Evolutionary conservation across 2,888 invertebrate species (phyloP).

Genomic region (Caenorhabditis doughertyi): DNA sequence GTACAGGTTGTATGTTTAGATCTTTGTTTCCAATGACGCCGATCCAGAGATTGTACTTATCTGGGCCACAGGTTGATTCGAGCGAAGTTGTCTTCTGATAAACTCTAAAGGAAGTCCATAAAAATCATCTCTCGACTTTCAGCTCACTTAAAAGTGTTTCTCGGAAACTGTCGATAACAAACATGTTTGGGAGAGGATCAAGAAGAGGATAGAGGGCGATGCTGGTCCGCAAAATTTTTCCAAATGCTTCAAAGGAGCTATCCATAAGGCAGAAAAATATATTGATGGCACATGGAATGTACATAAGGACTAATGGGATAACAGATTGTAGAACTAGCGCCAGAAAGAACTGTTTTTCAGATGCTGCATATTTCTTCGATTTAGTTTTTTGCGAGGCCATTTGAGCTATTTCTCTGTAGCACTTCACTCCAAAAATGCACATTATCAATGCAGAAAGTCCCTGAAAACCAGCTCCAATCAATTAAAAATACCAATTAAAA

Average conservation of each 20-base stretch:
- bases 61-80: no score
- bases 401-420: not conserved
- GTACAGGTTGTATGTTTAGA: no score
- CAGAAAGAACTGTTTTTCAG: not conserved
- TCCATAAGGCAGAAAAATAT: not conserved
- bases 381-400: not conserved
- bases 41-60: no score
- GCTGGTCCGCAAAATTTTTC: not conserved
- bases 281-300: not conserved
- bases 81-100: no score
- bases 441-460: not conserved
- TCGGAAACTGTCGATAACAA: not conserved
- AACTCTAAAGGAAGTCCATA: no score
- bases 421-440: not conserved
- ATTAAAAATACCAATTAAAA: not conserved
- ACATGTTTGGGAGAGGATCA: constrained; percentile 10
- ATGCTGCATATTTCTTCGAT: not conserved
- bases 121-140: no score
- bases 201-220: constrained; percentile 10
- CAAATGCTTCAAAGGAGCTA: not conserved
- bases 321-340: constrained; percentile 8
- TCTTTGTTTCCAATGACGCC: no score
- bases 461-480: not conserved
- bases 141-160: not conserved
- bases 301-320: constrained; percentile 10